A percentile compares a stretch with the other conserved stretches of the same genome.
Evolutionary conservation across 2,113 vertebrate genomes (phyloP).

Genomic region (Crocuta crocuta): DNA sequence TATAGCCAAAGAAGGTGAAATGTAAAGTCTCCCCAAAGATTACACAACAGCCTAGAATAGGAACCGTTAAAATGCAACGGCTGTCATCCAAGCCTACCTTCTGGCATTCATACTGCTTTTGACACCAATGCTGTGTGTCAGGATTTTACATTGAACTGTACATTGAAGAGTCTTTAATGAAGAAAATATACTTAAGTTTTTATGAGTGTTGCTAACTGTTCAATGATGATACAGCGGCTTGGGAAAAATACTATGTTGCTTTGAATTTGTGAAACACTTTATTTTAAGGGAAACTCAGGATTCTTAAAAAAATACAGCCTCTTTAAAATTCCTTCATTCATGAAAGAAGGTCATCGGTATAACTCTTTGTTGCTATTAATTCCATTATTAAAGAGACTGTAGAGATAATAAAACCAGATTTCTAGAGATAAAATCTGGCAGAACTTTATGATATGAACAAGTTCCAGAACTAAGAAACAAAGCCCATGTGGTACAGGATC

Average conservation of each 20-base stretch:
- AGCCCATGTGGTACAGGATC: background rate
- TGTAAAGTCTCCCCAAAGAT: constrained; percentile 25
- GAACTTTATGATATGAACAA: background rate
- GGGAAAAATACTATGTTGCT: constrained; percentile 7
- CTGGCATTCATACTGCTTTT: background rate
- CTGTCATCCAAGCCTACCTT: background rate
- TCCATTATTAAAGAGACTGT: background rate
- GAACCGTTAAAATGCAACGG: background rate
- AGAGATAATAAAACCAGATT: constrained; percentile 19
- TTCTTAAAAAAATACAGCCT: background rate
- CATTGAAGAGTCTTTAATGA: constrained; percentile 10
- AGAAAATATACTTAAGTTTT: constrained; percentile 10
- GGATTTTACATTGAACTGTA: background rate
- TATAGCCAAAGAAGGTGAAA: constrained; percentile 39
- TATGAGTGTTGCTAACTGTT: constrained; percentile 16
- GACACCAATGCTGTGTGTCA: background rate
- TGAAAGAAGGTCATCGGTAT: background rate
- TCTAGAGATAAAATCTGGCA: background rate
- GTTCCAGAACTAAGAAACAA: background rate
- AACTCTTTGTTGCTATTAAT: background rate
- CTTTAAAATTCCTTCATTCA: background rate
- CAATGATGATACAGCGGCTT: background rate
- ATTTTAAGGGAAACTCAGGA: constrained; percentile 34
- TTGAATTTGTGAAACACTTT: background rate
- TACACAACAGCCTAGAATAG: constrained; percentile 19